Percentiles rank a stretch among this genome's conserved stretches.
Conservation (phyloP, 1,140 invertebrate species). For the Samia ricini region DNA sequence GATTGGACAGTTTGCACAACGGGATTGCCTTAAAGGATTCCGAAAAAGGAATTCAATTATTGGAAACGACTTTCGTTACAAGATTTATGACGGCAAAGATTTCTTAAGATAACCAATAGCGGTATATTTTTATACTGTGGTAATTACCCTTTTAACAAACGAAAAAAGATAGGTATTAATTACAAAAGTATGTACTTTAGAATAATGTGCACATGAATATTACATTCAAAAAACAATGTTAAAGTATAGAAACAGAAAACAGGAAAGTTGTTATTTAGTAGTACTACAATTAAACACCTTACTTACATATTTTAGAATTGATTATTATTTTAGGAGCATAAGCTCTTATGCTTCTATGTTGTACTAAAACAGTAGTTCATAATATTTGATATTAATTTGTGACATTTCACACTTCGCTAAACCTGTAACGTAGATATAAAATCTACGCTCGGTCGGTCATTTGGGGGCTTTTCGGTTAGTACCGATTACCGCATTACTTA, state of each 20-base stretch:
- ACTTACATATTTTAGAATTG: too few relatives aligned
- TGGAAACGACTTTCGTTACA: neutral
- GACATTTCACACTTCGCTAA: neutral
- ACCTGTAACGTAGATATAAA: neutral
- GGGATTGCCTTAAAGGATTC: neutral
- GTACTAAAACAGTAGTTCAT: too few relatives aligned
- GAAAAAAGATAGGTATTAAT: too few relatives aligned
- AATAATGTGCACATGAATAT: too few relatives aligned
- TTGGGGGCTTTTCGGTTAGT: neutral
- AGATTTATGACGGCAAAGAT: neutral
- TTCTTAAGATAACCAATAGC: neutral
- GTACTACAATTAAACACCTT: too few relatives aligned
- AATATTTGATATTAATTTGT: neutral
- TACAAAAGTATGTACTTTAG: too few relatives aligned
- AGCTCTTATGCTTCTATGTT: too few relatives aligned
- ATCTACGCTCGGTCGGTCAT: neutral
- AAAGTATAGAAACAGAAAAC: too few relatives aligned
- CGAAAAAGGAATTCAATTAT: neutral
- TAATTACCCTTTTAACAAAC: neutral
- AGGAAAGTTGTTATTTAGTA: too few relatives aligned
- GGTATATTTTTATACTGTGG: neutral
- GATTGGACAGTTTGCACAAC: constrained; percentile 13
- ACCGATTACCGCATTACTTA: neutral
- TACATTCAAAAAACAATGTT: too few relatives aligned
- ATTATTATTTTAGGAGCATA: too few relatives aligned